Base-by-base conservation (phyloP, 2,888 invertebrate genomes). In the Dicycla oo region DNA sequence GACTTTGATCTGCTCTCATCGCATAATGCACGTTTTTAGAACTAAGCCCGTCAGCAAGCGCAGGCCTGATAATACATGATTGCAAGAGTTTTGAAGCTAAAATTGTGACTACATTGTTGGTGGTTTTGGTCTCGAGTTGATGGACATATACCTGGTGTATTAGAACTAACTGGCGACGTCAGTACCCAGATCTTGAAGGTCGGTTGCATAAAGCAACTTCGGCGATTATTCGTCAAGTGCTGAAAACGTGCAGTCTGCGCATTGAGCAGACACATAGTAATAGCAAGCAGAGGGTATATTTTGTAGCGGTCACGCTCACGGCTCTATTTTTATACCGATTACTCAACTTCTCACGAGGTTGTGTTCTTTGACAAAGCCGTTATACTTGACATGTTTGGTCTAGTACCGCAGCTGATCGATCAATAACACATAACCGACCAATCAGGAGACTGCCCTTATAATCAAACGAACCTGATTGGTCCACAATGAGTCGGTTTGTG, bases 311-410 rank as follows among this genome's bases (percentile, higher is more conserved):
- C 87, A 87, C 88, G 88, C 87, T 87, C 86, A 88, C 88, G 89
- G 89, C 91, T 93, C 91, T 94, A 94, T 94, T 94, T 94, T 94
- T 94, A 89, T 94, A 94, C 90, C 88, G 90, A 90, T 84, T 86
- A 87, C 87, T 83, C 91, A 90, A 91, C 90, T 90, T 90, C 90
- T 81, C 81, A 68, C 61, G 88, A 88, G 85, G 76, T 87, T 73
- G 65, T 77, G 77, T 69, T 73, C 69, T 69, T 80, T 75, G 72
- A 83, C 76, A 66, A 87, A 80, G 87, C 85, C 86, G 84, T 86
- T 84, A 83, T 83, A 83, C 83, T 88, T 80, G 78, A 71, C 73
- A 69, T 60, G 58, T 78, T 75, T 65, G 65, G 61, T 73, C 63
- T 67, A 66, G 34, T 67, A 56, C 61, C 57, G 60, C 68, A 66